phyloP scores from a whole-genome alignment of 2,113 vertebrate genomes.

The Oryzias celebensis region DNA sequence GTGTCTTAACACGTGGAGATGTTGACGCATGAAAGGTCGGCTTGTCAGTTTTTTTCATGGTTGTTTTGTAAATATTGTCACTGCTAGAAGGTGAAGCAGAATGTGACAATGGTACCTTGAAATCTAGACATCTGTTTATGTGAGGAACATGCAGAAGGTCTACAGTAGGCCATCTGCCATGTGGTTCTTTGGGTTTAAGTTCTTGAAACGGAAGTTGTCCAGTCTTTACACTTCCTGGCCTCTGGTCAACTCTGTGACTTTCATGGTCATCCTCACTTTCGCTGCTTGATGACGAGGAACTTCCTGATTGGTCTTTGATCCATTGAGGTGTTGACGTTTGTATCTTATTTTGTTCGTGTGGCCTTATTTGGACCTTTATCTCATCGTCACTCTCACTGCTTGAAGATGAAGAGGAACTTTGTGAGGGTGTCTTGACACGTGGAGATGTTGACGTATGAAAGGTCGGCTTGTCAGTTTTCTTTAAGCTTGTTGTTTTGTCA shows the following conservation, averaged over 20 bases:
- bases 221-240: background rate
- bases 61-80: background rate
- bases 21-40: too few species aligned
- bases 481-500: background rate
- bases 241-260: background rate
- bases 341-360: background rate
- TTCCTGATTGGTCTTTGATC: background rate
- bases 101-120: background rate
- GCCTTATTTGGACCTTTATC: background rate
- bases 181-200: background rate
- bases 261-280: background rate
- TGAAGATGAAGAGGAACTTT: slow-evolving; percentile 17
- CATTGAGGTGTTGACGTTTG: background rate
- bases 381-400: slow-evolving; percentile 33
- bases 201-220: background rate
- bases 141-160: background rate
- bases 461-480: too few species aligned
- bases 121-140: slow-evolving; percentile 13
- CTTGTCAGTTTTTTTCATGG: too few species aligned
- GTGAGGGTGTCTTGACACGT: slow-evolving; percentile 7
- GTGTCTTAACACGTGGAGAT: background rate
- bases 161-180: background rate
- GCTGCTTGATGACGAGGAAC: background rate
- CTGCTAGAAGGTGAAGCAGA: slow-evolving; percentile 12
- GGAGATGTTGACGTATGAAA: background rate